Conservation (phyloP, 2,888 invertebrate genomes). For the Coelopa pilipes region DNA sequence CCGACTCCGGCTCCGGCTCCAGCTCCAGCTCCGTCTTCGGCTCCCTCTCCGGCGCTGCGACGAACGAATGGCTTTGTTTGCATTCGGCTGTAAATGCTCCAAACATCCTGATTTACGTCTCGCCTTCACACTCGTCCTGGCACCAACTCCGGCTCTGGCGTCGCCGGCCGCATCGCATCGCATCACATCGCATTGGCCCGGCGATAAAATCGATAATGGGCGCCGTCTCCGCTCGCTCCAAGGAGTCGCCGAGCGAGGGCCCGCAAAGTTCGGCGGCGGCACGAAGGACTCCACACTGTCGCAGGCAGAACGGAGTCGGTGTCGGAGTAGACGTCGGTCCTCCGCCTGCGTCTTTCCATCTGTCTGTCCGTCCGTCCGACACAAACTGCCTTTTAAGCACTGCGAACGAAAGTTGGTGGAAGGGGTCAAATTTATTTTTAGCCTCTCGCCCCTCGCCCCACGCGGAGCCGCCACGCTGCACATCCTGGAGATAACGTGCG, state of each 20-base stretch:
- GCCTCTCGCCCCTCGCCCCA: background rate
- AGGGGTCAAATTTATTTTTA: slow-evolving; percentile 17
- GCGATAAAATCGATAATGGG: slow-evolving; percentile 12
- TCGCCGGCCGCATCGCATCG: background rate
- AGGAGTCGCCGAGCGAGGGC: background rate
- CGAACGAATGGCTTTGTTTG: background rate
- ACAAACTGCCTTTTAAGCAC: slow-evolving; percentile 10
- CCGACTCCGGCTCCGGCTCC: background rate
- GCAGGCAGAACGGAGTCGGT: no score
- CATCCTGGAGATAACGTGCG: slow-evolving; percentile 18
- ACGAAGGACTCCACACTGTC: no score
- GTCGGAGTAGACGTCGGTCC: no score
- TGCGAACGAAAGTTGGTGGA: background rate
- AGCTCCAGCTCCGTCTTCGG: no score
- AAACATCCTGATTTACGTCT: slow-evolving; percentile 1
- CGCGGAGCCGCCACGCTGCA: background rate
- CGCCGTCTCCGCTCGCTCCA: background rate
- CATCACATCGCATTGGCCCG: background rate
- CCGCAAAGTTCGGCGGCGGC: no score
- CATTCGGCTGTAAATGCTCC: background rate
- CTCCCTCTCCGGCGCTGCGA: no score
- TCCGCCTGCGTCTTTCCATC: no score
- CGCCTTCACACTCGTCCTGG: background rate
- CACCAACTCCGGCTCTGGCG: background rate
- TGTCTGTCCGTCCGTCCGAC: background rate